phyloP scores from a whole-genome alignment of 2,888 invertebrate species.

The Plemyria rubiginata region DNA sequence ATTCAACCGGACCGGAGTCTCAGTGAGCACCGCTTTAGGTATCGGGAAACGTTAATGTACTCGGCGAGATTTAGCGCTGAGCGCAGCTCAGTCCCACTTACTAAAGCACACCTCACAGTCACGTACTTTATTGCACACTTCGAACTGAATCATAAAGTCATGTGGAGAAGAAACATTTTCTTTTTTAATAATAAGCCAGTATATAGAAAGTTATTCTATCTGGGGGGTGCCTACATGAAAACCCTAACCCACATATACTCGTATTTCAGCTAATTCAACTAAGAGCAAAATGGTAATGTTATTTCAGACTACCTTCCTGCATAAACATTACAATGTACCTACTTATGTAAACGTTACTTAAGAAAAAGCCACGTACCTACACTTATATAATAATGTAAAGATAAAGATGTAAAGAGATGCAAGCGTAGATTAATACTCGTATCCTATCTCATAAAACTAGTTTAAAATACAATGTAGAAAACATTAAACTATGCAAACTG shows the following conservation, averaged over 20 bases:
- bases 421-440: conserved; percentile 1
- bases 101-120: conserved; percentile 45
- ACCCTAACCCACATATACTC: neutral
- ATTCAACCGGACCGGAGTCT: conserved; percentile 69
- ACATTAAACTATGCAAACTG: conserved; percentile 28
- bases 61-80: conserved; percentile 72
- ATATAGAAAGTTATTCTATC: neutral
- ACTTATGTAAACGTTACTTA: conserved; percentile 2
- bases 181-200: neutral
- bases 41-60: conserved; percentile 82
- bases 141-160: conserved; percentile 25
- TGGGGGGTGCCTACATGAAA: neutral
- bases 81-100: conserved; percentile 52
- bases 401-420: conserved; percentile 1
- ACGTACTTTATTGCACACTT: conserved; percentile 41
- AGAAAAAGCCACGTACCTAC: conserved; percentile 8
- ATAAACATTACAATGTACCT: conserved; percentile 23
- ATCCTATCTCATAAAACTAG: conserved; percentile 20
- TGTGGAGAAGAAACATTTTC: conserved; percentile 11
- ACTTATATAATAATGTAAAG: conserved; percentile 2
- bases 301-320: conserved; percentile 30
- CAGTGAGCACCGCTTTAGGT: conserved; percentile 74
- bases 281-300: conserved; percentile 38
- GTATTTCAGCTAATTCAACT: conserved; percentile 30
- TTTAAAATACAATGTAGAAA: conserved; percentile 28